Percentiles rank a stretch among this genome's conserved stretches.
Evolutionary conservation across 2,797 vertebrate genomes (phyloP).

Genomic region (Eulemur mongoz): DNA sequence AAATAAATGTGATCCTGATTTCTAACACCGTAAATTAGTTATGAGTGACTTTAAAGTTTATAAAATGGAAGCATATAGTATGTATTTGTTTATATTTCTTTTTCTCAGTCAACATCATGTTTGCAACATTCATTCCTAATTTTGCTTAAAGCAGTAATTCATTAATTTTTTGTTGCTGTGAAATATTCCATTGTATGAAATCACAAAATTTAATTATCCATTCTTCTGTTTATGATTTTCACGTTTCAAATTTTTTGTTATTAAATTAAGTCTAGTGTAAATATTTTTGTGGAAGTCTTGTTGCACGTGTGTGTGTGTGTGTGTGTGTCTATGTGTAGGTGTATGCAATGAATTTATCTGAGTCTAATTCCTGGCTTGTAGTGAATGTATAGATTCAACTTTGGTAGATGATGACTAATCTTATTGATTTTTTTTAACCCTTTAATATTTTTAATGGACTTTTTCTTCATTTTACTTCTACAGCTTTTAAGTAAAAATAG

Average conservation of each 20-base stretch:
- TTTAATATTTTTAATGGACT: background rate
- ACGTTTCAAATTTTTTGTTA: background rate
- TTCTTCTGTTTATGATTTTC: background rate
- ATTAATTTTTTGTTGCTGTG: background rate
- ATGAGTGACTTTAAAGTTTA: background rate
- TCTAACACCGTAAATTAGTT: background rate
- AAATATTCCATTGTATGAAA: background rate
- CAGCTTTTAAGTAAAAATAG: background rate
- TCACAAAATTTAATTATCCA: background rate
- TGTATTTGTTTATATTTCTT: background rate
- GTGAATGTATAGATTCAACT: background rate
- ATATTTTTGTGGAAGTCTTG: background rate
- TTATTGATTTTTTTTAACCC: background rate
- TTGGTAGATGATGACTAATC: background rate
- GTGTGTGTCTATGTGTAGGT: background rate
- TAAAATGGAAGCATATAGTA: background rate
- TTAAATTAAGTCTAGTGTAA: background rate
- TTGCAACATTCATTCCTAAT: background rate
- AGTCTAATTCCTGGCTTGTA: background rate
- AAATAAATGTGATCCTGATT: background rate
- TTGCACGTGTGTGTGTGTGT: background rate
- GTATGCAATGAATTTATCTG: background rate
- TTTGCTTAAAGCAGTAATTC: background rate
- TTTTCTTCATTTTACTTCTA: background rate
- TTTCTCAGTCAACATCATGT: background rate